Base-by-base conservation (phyloP, 64 coral and sea anemone genomes). In the Montipora foliosa region DNA sequence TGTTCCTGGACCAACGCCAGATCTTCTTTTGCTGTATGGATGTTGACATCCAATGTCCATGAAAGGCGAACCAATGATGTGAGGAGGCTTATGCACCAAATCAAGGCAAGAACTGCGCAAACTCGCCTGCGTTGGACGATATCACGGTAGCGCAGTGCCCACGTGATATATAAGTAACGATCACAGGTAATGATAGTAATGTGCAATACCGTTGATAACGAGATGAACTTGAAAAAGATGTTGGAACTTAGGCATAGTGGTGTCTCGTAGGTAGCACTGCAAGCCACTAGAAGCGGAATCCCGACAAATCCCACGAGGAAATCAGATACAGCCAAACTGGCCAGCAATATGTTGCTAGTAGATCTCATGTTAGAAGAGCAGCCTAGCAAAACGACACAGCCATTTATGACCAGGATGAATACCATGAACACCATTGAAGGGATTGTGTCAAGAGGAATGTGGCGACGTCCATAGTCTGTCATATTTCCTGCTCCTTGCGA, bases 21-120 rank as follows among this genome's bases (percentile, higher is more conserved):
- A 37, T 93, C 92, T 11, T 71, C 57, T 12, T 20, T 44, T 2
- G 48, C 52, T 49, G 76, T 29, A 22, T 73, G 48, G 7, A 88
- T 59, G 16, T 79, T 49, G 3, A 76, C 8, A n/a, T 79, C 45
- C 9, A 79, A 10, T 14, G 49, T 87, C 92, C 92, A 93, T 8
- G 85, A 77, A 11, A 93, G 92, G 22, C 84, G 83, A 58, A 88
- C 52, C 15, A 87, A 73, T 45, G 83, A 76, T 16, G 12, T 44
- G 55, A 93, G 77, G 55, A 93, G 77, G 2, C 92, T 81, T 45
- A 93, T 80, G 29, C 80, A n/a, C 92, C 92, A 93, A 17, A 76
- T 75, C 21, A 66, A 37, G 16, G 59, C 64, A 14, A 93, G 44
- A 8, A 88, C 12, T 45, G 51, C 17, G 8, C 78, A 10, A 73